These are phyloP conservation scores for Aeoliscus strigatus DNA, from an alignment of 2,797 vertebrate species.

Conservation along the genomic window DNA sequence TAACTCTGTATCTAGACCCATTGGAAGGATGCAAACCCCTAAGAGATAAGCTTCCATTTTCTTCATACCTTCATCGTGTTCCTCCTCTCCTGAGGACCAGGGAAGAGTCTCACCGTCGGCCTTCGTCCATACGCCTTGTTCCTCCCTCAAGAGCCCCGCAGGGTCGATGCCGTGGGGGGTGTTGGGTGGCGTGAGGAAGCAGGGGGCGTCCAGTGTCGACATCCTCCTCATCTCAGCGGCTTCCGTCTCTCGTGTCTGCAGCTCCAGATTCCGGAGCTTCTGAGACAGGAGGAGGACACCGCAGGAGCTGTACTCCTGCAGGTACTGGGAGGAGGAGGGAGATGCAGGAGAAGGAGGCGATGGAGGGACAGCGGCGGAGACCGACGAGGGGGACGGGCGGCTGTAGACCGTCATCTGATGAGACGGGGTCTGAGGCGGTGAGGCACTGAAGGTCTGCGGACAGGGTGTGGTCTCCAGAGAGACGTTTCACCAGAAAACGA, in stretches of 20 bases:
- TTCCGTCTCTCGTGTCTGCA: slow-evolving; percentile 45
- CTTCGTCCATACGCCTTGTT: slow-evolving; percentile 17
- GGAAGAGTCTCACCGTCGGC: slow-evolving; percentile 10
- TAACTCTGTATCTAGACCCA: too few relatives aligned
- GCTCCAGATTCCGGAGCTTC: slow-evolving; percentile 64
- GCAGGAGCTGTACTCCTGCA: slow-evolving; percentile 42
- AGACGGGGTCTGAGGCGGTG: slow-evolving; percentile 7
- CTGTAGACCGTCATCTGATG: slow-evolving; percentile 8
- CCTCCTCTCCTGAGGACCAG: slow-evolving; percentile 18
- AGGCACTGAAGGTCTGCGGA: slow-evolving; percentile 26
- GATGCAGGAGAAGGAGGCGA: slow-evolving; percentile 21
- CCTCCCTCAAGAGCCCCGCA: slow-evolving; percentile 13
- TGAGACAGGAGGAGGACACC: slow-evolving; percentile 54
- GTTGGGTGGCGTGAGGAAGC: slow-evolving; percentile 72
- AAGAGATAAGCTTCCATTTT: too few relatives aligned
- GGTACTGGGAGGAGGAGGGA: slow-evolving; percentile 12
- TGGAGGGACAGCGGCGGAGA: too few relatives aligned
- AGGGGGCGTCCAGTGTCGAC: slow-evolving; percentile 53
- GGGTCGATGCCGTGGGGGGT: slow-evolving; percentile 56
- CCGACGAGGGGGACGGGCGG: background rate
- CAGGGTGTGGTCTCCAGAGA: slow-evolving; percentile 25
- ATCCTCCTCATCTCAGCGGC: slow-evolving; percentile 16
- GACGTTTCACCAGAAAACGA: too few relatives aligned
- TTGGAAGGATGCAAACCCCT: too few relatives aligned
- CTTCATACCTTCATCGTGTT: slow-evolving; percentile 50